Conservation (phyloP, 2,113 vertebrate species). For the Mobula birostris region DNA sequence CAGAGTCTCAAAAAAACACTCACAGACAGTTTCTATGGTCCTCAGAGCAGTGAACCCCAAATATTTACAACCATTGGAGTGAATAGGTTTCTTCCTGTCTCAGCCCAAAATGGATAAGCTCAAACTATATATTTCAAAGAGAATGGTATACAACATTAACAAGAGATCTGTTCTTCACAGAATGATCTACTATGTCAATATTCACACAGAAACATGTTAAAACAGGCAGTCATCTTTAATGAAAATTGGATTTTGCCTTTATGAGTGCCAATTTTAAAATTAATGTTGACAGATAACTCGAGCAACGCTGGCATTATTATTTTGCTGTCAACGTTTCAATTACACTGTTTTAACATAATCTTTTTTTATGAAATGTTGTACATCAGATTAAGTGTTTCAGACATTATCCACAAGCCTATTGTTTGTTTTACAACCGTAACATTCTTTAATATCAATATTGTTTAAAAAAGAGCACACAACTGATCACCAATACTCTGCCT, state of each 20-base stretch:
- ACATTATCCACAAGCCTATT: background rate
- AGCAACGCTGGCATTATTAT: constrained; percentile 6
- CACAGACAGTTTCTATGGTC: background rate
- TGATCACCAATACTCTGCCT: background rate
- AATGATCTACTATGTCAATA: background rate
- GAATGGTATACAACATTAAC: background rate
- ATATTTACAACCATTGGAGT: background rate
- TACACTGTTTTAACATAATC: constrained; percentile 22
- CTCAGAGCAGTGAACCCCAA: background rate
- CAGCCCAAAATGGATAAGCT: background rate
- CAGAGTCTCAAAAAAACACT: background rate
- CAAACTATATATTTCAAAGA: too few relatives aligned
- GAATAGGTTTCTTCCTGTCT: background rate
- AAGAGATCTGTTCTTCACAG: background rate
- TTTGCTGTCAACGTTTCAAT: constrained; percentile 30
- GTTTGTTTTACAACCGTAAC: background rate
- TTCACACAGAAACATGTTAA: background rate
- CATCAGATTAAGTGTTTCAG: constrained; percentile 21
- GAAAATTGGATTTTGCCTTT: background rate
- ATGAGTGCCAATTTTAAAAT: background rate
- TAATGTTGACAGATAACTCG: constrained; percentile 1
- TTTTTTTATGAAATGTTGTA: background rate
- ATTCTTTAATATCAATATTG: background rate
- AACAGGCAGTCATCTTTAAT: background rate
- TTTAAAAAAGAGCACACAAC: background rate